Conservation (phyloP, 2,888 invertebrate species). For the Phyllotreta cruciferae region DNA sequence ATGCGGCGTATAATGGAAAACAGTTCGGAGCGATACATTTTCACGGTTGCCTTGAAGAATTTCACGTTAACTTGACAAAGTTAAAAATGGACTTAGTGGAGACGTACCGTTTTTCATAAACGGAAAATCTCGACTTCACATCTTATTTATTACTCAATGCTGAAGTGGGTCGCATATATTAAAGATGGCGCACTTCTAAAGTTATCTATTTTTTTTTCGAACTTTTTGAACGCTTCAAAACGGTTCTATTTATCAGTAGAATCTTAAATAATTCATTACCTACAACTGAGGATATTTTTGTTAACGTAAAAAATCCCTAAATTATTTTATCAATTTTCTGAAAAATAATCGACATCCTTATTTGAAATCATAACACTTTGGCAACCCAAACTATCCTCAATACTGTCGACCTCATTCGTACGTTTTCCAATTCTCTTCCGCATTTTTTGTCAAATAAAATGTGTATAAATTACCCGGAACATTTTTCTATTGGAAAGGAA, state of each 20-base stretch:
- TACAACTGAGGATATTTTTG: too few relatives aligned
- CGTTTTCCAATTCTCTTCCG: not conserved
- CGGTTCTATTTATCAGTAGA: too few relatives aligned
- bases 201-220: not conserved
- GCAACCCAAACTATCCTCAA: too few relatives aligned
- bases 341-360: too few relatives aligned
- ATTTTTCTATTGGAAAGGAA: slow-evolving; percentile 13
- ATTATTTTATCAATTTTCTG: too few relatives aligned
- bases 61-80: slow-evolving; percentile 30
- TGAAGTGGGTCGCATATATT: slow-evolving; percentile 27
- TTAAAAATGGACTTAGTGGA: slow-evolving; percentile 33
- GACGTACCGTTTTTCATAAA: slow-evolving; percentile 33
- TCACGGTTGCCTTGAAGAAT: slow-evolving; percentile 26
- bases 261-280: too few relatives aligned
- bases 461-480: slow-evolving; percentile 3
- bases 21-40: slow-evolving; percentile 8
- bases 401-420: not conserved
- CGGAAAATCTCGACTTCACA: slow-evolving; percentile 50
- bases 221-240: too few relatives aligned
- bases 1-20: slow-evolving; percentile 22
- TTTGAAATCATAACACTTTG: too few relatives aligned
- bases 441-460: slow-evolving; percentile 9
- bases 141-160: slow-evolving; percentile 49
- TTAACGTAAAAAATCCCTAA: too few relatives aligned
- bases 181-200: slow-evolving; percentile 13